Conservation (phyloP, 2,797 vertebrate species). For the Tinamus major region DNA sequence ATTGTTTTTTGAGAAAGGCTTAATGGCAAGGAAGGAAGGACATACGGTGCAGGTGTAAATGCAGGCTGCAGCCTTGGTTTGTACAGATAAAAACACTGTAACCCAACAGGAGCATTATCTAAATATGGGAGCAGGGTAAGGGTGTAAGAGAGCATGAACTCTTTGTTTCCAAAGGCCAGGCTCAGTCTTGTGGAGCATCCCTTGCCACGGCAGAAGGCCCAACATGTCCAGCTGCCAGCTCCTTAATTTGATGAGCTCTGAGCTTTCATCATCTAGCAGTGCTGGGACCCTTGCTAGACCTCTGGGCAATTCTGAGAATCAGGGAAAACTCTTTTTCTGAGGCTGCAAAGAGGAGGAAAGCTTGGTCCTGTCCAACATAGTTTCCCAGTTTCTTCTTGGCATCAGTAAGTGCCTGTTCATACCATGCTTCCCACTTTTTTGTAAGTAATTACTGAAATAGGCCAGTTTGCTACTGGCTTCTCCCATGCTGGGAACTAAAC, state of each 20-base stretch:
- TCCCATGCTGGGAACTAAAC: not conserved
- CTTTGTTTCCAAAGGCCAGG: not conserved
- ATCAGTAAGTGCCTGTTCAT: not conserved
- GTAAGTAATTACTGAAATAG: not conserved
- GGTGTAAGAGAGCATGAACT: not conserved
- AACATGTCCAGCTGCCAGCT: not conserved
- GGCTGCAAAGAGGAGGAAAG: not conserved
- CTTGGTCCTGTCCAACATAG: not conserved
- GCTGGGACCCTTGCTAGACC: not conserved
- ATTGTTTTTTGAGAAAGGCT: not conserved
- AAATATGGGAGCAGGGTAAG: not conserved
- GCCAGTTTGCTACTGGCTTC: not conserved
- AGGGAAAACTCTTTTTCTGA: not conserved
- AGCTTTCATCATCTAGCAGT: not conserved
- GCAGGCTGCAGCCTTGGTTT: not conserved
- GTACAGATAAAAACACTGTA: not conserved
- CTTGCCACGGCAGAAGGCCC: fast-evolving
- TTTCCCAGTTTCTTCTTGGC: not conserved
- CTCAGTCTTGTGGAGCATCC: not conserved
- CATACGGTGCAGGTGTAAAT: not conserved
- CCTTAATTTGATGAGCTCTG: not conserved
- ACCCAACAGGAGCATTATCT: not conserved
- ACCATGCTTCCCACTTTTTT: not conserved
- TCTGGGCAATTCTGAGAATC: too few species aligned
- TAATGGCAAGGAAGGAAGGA: not conserved